Evolutionary conservation across 2,113 vertebrate species (phyloP), one percentile per base, ranked within the genome.

Genomic region (Polypterus senegalus): DNA sequence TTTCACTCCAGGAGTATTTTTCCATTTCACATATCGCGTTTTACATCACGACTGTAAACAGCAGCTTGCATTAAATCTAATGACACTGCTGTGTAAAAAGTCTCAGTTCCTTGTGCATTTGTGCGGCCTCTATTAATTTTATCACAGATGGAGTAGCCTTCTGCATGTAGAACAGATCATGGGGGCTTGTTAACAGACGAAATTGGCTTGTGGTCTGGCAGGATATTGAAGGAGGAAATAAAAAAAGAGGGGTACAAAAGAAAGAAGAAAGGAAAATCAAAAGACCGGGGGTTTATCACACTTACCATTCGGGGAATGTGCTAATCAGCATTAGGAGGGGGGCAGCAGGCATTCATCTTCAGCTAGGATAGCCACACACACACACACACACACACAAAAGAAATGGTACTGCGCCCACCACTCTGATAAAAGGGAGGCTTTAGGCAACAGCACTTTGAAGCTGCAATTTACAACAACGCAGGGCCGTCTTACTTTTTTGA

Each of bases 301-400:
- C 65, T 73, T 77, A 78, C 81, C 82, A 83, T 82, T 88, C 84
- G 84, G 82, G 27, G 74, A 86, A 80, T 73, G 74, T 73, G 63
- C 63, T 84, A 84, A 88, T 82, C 80, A 91, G 71, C 83, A 76
- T 79, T 76, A 78, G 73, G 76, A 67, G 80, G 79, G 89, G 88
- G 86, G 79, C 85, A 76, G 83, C 79, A 80, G 71, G 78, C 77
- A 87, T 90, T 88, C 80, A 90, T 90, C 78, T 86, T 76, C 78
- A 83, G 74, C 84, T 73, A 75, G 71, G 73, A 73, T 77, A 67
- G 69, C 74, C 74, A 79, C 66, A 71, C 68, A 76, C 75, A 77
- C 27, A 27, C 27, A 27, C 27, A 27, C 27, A 27, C n/a, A n/a
- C n/a, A n/a, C n/a, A n/a, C 79, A 79, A 83, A 85, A 86, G 87